Evolutionary conservation across 2,888 invertebrate species (phyloP), one percentile per base, ranked within the genome.

Genomic region (Folsomia candida): DNA sequence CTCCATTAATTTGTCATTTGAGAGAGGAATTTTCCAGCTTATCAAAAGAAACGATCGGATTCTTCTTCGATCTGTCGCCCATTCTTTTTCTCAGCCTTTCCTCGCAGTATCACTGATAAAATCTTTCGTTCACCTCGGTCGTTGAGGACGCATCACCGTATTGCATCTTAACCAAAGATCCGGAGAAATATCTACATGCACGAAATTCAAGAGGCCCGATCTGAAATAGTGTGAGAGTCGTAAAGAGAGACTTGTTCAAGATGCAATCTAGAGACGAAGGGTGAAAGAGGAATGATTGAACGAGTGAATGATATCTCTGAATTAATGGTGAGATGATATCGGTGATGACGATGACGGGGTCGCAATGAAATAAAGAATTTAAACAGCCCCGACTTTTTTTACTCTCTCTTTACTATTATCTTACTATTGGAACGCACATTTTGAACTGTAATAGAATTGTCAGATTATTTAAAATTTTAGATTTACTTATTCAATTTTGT

Each of bases 271-370:
- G n/a, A 20, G 22, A 20, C 22, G 22, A 54, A 54, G 14, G 61
- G 29, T 25, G 60, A 61, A 26, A 18, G 20, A 51, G 63, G 67
- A 58, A 67, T 67, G 72, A 72, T 67, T 67, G 64, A 69, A 67
- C 61, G 66, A 62, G 65, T 68, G 60, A 65, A 60, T 51, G 64
- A 65, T 71, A 51, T 24, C 26, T 51, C 37, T 65, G 67, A 69
- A 72, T 69, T 69, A 67, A 69, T 69, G 62, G 29, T 60, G 66
- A 72, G 66, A 69, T 72, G 66, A 68, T 71, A 71, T 67, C 66
- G 60, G 25, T 61, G 61, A 61, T 61, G 61, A 28, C 28, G 61
- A 25, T 4, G 60, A 61, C 9, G 28, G 18, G 20, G 28, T 6
- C 24, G 25, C 25, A 6, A 18, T 59, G 20, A 54, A 9, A 54